Evolutionary conservation across 2,797 vertebrate species (phyloP).

Genomic region (Decapterus maruadsi): DNA sequence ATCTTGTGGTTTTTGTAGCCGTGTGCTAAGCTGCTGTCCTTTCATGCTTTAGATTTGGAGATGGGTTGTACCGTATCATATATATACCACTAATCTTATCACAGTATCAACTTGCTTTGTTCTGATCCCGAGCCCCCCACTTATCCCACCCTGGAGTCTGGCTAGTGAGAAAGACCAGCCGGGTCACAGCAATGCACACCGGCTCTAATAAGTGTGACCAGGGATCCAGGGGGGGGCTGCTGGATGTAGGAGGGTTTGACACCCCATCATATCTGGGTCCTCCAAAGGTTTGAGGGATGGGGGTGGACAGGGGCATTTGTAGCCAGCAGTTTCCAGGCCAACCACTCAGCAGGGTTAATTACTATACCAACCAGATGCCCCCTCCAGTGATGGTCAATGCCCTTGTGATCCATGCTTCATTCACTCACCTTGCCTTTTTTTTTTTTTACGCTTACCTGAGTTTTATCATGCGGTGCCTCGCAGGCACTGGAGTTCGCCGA

Average conservation of each 20-base stretch:
- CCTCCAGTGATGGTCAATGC: conserved; percentile 61
- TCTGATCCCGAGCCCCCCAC: conserved; percentile 26
- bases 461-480: conserved; percentile 63
- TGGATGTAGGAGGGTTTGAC: conserved; percentile 56
- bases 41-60: conserved; percentile 40
- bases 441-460: conserved; percentile 67
- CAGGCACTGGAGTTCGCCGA: conserved; percentile 45
- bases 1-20: conserved; percentile 33
- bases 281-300: conserved; percentile 65
- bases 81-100: conserved; percentile 32
- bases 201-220: conserved; percentile 74
- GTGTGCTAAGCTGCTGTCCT: conserved; percentile 27
- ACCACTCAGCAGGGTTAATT: conserved; percentile 79
- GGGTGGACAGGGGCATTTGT: conserved; percentile 59
- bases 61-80: conserved; percentile 35
- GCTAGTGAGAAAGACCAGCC: conserved; percentile 36
- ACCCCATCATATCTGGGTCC: conserved; percentile 67
- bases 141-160: conserved; percentile 28
- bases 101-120: conserved; percentile 44
- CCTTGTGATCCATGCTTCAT: conserved; percentile 59
- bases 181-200: conserved; percentile 53
- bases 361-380: conserved; percentile 69
- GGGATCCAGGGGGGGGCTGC: conserved; percentile 38
- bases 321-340: conserved; percentile 69
- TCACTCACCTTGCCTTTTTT: conserved; percentile 55